Evolutionary conservation across 2,113 vertebrate genomes (phyloP).

Genomic region (Salvelinus alpinus): DNA sequence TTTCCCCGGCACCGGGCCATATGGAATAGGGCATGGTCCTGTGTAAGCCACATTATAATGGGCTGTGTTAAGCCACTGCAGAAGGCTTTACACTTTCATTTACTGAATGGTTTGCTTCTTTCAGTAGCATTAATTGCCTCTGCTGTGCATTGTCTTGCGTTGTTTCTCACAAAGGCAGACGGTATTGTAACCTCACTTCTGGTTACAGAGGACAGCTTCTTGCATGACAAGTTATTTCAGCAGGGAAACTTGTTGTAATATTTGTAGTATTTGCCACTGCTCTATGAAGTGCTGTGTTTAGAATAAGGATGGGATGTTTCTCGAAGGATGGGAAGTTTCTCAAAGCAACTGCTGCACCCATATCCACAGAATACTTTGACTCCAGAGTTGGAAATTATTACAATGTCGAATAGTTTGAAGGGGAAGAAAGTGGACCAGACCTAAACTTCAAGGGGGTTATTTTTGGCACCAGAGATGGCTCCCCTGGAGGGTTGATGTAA

Average conservation of each 20-base stretch:
- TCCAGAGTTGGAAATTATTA: background rate
- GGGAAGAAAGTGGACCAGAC: no score
- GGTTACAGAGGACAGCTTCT: no score
- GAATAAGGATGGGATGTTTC: background rate
- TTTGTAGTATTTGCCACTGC: background rate
- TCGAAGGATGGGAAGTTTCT: background rate
- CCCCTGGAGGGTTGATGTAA: background rate
- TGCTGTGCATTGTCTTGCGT: no score
- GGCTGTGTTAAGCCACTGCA: no score
- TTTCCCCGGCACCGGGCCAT: conserved; percentile 46
- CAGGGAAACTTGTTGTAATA: background rate
- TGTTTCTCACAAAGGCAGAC: no score
- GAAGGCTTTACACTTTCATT: no score
- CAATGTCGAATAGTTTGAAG: background rate
- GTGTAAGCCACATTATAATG: no score
- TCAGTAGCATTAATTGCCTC: no score
- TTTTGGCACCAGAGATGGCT: background rate
- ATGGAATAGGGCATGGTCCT: conserved; percentile 21
- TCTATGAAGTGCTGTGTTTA: background rate
- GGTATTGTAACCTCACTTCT: no score
- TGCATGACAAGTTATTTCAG: no score
- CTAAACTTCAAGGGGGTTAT: conserved; percentile 4
- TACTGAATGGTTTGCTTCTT: no score
- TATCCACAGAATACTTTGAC: background rate
- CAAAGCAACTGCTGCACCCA: background rate